Conservation (phyloP, 2,797 vertebrate genomes). For the Phrynocephalus guinanensis region DNA sequence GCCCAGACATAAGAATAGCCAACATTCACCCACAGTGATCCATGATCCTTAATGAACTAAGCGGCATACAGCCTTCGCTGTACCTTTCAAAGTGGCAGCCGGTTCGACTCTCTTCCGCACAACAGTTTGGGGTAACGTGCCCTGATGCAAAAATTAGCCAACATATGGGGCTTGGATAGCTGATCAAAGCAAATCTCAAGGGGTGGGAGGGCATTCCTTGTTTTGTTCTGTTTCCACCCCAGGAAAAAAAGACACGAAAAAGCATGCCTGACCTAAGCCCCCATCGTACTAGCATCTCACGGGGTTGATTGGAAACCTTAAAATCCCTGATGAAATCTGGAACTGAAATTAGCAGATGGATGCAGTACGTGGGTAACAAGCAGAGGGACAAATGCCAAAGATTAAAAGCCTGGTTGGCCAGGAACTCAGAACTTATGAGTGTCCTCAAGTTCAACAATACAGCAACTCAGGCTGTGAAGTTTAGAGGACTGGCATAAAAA, state of each 20-base stretch:
- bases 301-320: slow-evolving; percentile 37
- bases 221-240: slow-evolving; percentile 46
- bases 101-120: not conserved
- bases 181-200: slow-evolving; percentile 56
- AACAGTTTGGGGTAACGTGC: not conserved
- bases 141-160: slow-evolving; percentile 56
- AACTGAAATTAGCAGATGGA: slow-evolving; percentile 7
- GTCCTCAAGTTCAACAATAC: not conserved
- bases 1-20: slow-evolving; percentile 66
- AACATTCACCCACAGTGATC: slow-evolving; percentile 38
- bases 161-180: slow-evolving; percentile 63
- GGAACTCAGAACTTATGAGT: not conserved
- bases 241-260: slow-evolving; percentile 39
- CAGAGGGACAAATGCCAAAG: not conserved
- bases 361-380: not conserved
- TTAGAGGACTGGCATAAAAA: not conserved
- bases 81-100: not conserved
- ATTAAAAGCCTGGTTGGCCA: too few species aligned
- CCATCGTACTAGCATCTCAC: slow-evolving; percentile 18
- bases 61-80: not conserved
- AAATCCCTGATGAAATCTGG: slow-evolving; percentile 32
- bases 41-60: slow-evolving; percentile 52
- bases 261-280: slow-evolving; percentile 50
- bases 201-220: slow-evolving; percentile 56
- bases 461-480: not conserved